Percentiles rank a stretch among this genome's conserved stretches.
Evolutionary conservation across 1,140 invertebrate species (phyloP).

Genomic region (Drosophila busckii): DNA sequence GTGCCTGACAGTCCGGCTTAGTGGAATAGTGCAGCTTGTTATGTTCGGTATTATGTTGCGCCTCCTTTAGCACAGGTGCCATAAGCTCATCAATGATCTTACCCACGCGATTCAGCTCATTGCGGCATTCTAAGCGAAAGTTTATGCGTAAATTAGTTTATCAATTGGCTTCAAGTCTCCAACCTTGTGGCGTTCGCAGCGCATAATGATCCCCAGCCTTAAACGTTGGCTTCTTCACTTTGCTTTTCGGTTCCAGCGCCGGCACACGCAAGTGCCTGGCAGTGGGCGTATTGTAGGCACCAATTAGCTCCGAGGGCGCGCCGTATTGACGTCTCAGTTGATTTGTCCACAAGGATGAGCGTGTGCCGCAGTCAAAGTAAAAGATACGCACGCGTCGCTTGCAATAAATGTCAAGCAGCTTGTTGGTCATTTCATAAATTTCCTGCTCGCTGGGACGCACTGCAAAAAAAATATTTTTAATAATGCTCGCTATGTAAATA

Average conservation of each 20-base stretch:
- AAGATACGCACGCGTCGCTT: slow-evolving; percentile 62
- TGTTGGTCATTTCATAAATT: slow-evolving; percentile 60
- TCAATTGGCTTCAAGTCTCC: background rate
- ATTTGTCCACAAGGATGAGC: slow-evolving; percentile 57
- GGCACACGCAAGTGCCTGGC: slow-evolving; percentile 50
- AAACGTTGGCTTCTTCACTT: slow-evolving; percentile 41
- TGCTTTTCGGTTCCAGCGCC: slow-evolving; percentile 21
- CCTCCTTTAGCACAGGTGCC: slow-evolving; percentile 45
- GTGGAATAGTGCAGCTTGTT: background rate
- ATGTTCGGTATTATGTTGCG: slow-evolving; percentile 26
- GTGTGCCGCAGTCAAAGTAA: slow-evolving; percentile 56
- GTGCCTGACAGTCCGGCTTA: background rate
- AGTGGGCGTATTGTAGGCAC: slow-evolving; percentile 43
- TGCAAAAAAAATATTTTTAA: slow-evolving; percentile 53
- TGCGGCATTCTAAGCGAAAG: slow-evolving; percentile 55
- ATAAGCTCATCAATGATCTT: slow-evolving; percentile 69
- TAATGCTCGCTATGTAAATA: slow-evolving; percentile 60
- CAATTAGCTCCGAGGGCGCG: slow-evolving; percentile 58
- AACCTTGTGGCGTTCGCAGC: slow-evolving; percentile 66
- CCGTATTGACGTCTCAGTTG: slow-evolving; percentile 51
- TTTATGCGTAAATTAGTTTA: background rate
- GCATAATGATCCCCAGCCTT: slow-evolving; percentile 65
- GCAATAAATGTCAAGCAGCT: slow-evolving; percentile 62
- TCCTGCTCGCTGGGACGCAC: slow-evolving; percentile 57
- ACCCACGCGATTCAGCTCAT: slow-evolving; percentile 64